These are phyloP conservation scores for Anabacerthia variegaticeps DNA, from an alignment of 2,797 vertebrate species.

Conservation along the genomic window DNA sequence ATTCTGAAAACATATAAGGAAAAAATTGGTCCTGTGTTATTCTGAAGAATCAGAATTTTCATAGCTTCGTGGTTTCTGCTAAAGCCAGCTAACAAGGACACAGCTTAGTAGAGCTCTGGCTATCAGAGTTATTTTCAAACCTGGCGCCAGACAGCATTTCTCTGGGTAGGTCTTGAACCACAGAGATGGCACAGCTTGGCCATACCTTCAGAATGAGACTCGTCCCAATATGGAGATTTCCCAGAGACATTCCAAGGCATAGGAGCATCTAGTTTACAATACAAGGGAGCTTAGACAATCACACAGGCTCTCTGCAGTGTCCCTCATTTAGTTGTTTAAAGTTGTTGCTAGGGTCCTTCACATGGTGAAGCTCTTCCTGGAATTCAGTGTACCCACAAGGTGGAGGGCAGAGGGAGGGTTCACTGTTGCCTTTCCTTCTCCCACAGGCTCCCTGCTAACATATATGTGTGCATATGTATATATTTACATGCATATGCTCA, in stretches of 20 bases:
- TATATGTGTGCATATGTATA: rapidly evolving
- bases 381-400: not conserved
- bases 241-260: not conserved
- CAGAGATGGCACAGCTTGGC: not conserved
- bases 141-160: not conserved
- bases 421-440: not conserved
- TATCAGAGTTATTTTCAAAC: not conserved
- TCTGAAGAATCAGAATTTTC: not conserved
- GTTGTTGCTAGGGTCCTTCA: not conserved
- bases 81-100: not conserved
- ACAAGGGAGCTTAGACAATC: not conserved
- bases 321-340: not conserved
- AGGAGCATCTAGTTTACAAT: not conserved
- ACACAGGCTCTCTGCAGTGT: not conserved
- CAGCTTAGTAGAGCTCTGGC: not conserved
- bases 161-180: not conserved
- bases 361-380: not conserved
- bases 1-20: not conserved
- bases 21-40: not conserved
- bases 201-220: not conserved
- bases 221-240: not conserved
- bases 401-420: not conserved
- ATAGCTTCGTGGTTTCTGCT: not conserved
- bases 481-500: not conserved
- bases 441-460: not conserved